A percentile compares a stretch with the other conserved stretches of the same genome.
Evolutionary conservation across 2,888 invertebrate species (phyloP).

Genomic region (Dromius quadrimaculatus): DNA sequence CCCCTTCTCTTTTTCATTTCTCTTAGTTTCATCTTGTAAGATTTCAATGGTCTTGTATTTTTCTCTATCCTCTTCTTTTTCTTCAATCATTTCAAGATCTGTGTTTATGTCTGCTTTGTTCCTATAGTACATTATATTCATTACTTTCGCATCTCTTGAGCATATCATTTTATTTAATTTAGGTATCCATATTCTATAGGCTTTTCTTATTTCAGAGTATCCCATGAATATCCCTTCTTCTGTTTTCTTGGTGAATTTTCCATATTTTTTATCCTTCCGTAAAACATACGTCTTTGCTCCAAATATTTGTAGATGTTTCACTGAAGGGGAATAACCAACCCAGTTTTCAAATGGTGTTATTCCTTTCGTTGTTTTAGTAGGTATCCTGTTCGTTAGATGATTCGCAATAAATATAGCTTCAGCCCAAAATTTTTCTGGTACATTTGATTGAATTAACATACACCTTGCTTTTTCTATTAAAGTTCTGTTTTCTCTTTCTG

Average conservation of each 20-base stretch:
- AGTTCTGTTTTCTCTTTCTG: slow-evolving; percentile 57
- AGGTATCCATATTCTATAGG: not conserved
- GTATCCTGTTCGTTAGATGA: slow-evolving; percentile 11
- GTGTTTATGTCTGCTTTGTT: not conserved
- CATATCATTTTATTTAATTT: not conserved
- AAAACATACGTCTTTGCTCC: slow-evolving; percentile 7
- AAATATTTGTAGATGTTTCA: slow-evolving; percentile 10
- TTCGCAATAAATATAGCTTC: slow-evolving; percentile 28
- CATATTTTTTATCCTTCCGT: not conserved
- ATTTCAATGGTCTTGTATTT: not conserved
- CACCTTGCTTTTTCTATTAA: slow-evolving; percentile 54
- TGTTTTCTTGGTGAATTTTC: slow-evolving; percentile 10
- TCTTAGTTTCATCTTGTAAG: not conserved
- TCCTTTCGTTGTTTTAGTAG: not conserved
- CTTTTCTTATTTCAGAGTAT: not conserved
- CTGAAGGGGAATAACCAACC: not conserved
- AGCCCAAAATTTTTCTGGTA: slow-evolving; percentile 25
- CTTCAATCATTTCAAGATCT: not conserved
- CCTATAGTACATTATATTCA: not conserved
- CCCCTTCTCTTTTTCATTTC: not conserved
- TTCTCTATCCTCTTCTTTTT: not conserved
- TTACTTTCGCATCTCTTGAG: not conserved
- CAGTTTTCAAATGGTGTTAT: not conserved
- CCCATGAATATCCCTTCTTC: not conserved
- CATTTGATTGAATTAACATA: slow-evolving; percentile 15